Percentiles rank a stretch among this genome's conserved stretches.
Evolutionary conservation across 2,888 invertebrate genomes (phyloP).

Genomic region (Euplagia quadripunctaria): DNA sequence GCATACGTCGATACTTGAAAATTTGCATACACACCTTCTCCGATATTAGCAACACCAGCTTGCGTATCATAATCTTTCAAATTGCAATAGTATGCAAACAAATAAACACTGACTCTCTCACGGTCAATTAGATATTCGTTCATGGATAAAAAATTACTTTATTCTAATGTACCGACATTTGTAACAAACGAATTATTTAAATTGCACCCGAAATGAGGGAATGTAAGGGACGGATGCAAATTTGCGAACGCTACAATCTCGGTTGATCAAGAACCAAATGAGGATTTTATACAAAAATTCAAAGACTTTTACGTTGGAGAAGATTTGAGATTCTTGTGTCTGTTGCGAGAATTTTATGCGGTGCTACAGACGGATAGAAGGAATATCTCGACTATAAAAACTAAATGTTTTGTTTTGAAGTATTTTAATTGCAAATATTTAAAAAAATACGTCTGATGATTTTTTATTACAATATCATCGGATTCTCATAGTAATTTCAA

Average conservation of each 20-base stretch:
- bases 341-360: constrained; percentile 51
- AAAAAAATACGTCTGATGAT: constrained; percentile 15
- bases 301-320: constrained; percentile 61
- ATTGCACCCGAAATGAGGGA: constrained; percentile 65
- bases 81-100: constrained; percentile 58
- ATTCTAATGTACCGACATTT: constrained; percentile 73
- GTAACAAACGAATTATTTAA: constrained; percentile 82
- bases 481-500: background rate
- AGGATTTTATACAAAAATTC: constrained; percentile 81
- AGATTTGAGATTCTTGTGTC: constrained; percentile 55
- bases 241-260: constrained; percentile 72
- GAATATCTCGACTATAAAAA: constrained; percentile 29
- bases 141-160: constrained; percentile 68
- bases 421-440: constrained; percentile 37
- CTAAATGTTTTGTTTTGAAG: constrained; percentile 17
- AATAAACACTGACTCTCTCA: constrained; percentile 63
- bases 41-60: constrained; percentile 42
- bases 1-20: constrained; percentile 70
- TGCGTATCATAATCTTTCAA: constrained; percentile 37
- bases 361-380: constrained; percentile 32
- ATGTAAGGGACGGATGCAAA: constrained; percentile 75
- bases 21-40: constrained; percentile 61
- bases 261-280: constrained; percentile 78
- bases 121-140: constrained; percentile 77
- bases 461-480: background rate